Evolutionary conservation across 1,140 invertebrate species (phyloP), one percentile per base, ranked within the genome.

Genomic region (Trypoxylus dichotomus): DNA sequence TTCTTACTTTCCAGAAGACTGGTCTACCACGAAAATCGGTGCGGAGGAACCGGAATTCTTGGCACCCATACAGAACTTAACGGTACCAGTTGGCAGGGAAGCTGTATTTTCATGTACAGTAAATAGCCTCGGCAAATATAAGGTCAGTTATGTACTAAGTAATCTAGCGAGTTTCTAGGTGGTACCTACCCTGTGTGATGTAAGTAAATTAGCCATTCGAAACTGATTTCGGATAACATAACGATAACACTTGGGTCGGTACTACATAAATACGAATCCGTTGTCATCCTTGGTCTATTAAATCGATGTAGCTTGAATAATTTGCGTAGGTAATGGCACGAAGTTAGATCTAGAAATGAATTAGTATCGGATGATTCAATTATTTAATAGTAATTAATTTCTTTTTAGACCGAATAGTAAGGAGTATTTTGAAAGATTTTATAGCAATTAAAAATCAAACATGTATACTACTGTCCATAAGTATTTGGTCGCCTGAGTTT

Each of bases 61-160:
- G 43, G 88, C 90, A 42, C 91, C 92, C 21, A 93, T 95, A 78
- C 88, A 91, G 77, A 95, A 95, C 86, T 90, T 94, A 80, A 95
- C 94, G 10, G 92, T 93, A 37, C 90, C 93, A n/a, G 89, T 93
- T 24, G 94, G 94, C 27, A 88, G 92, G 76, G 94, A 95, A 83
- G 94, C 93, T 8, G 88, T 93, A 75, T 90, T 95, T 60, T 93
- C 93, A 29, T 95, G 94, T 85, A 91, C 91, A 75, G 92, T 95
- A n/a, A 90, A 91, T 72, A 91, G 94, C 86, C 89, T 95, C 58
- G 93, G 93, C 29, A 92, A 92, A 85, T 94, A 93, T 85, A 94
- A 93, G 90, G 94, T 95, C 89, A 89, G 86, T 79, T 78, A 32
- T 58, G 11, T 54, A 75, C 41, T 2, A 54, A 54, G 5, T 24